A percentile compares a stretch with the other conserved stretches of the same genome.
Evolutionary conservation across 1,140 invertebrate genomes (phyloP).

Genomic region (Drosophila malerkotliana): DNA sequence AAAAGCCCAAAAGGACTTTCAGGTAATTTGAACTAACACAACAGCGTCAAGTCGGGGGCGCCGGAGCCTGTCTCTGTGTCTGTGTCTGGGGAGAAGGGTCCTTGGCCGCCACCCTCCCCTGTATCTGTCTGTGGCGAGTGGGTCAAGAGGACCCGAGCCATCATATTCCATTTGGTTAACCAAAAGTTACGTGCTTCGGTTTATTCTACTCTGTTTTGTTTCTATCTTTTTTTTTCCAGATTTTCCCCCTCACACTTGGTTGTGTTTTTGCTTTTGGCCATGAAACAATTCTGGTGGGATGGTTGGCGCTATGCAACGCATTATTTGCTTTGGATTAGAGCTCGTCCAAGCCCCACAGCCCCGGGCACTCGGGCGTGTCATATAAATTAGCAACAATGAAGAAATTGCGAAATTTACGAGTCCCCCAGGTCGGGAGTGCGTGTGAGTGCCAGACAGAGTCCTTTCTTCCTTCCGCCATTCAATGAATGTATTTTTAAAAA

Average conservation of each 20-base stretch:
- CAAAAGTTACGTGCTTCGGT: slow-evolving; percentile 74
- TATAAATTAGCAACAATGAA: slow-evolving; percentile 80
- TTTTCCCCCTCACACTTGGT: slow-evolving; percentile 11
- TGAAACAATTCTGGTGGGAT: slow-evolving; percentile 64
- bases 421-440: slow-evolving; percentile 48
- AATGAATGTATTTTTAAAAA: slow-evolving; percentile 72
- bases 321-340: slow-evolving; percentile 77
- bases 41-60: slow-evolving; percentile 31
- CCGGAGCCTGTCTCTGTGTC: slow-evolving; percentile 7
- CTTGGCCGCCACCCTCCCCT: background rate
- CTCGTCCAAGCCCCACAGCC: slow-evolving; percentile 1
- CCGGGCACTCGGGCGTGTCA: slow-evolving; percentile 51
- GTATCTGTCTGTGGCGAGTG: slow-evolving; percentile 9
- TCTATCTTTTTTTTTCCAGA: slow-evolving; percentile 8
- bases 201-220: slow-evolving; percentile 36
- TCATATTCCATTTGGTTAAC: slow-evolving; percentile 70
- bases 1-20: slow-evolving; percentile 69
- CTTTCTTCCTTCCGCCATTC: slow-evolving; percentile 31
- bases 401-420: slow-evolving; percentile 76
- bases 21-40: slow-evolving; percentile 73
- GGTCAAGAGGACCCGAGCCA: slow-evolving; percentile 46
- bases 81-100: slow-evolving; percentile 37
- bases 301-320: slow-evolving; percentile 55
- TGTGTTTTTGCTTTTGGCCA: slow-evolving; percentile 31
- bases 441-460: slow-evolving; percentile 37